Evolutionary conservation across 2,888 invertebrate species (phyloP).

Genomic region (Hyposoter dolosus): DNA sequence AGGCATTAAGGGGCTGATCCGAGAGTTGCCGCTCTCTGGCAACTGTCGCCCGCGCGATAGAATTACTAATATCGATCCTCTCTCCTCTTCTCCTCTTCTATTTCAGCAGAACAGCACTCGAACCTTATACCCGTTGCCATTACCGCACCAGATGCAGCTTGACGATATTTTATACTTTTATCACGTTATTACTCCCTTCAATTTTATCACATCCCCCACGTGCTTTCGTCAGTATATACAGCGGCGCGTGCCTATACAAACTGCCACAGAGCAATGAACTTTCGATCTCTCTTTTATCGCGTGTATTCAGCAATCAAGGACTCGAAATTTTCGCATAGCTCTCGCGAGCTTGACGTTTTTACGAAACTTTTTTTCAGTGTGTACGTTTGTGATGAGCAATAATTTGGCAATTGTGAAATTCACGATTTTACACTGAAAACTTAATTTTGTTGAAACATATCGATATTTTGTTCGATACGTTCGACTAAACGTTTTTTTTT

Average conservation of each 20-base stretch:
- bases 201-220: slow-evolving; percentile 44
- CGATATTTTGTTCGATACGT: too few species aligned
- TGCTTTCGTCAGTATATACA: too few species aligned
- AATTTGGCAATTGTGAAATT: too few species aligned
- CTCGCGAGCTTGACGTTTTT: background rate
- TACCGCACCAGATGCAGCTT: slow-evolving; percentile 41
- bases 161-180: slow-evolving; percentile 19
- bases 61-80: slow-evolving; percentile 68
- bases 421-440: too few species aligned
- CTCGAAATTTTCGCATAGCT: background rate
- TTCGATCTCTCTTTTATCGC: background rate
- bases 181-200: slow-evolving; percentile 22
- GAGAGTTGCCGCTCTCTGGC: slow-evolving; percentile 25
- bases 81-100: slow-evolving; percentile 10
- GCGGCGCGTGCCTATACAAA: background rate
- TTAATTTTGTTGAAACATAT: too few species aligned
- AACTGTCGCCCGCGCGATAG: slow-evolving; percentile 65
- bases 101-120: slow-evolving; percentile 5
- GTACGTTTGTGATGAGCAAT: background rate
- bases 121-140: background rate
- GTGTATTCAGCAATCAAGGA: too few species aligned
- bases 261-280: background rate
- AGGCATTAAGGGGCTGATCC: slow-evolving; percentile 16
- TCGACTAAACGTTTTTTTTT: too few species aligned
- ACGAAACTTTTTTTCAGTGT: background rate